These are phyloP conservation scores for Heliopora coerulea DNA, from an alignment of 92 coral and sea anemone genomes.

Conservation along the genomic window DNA sequence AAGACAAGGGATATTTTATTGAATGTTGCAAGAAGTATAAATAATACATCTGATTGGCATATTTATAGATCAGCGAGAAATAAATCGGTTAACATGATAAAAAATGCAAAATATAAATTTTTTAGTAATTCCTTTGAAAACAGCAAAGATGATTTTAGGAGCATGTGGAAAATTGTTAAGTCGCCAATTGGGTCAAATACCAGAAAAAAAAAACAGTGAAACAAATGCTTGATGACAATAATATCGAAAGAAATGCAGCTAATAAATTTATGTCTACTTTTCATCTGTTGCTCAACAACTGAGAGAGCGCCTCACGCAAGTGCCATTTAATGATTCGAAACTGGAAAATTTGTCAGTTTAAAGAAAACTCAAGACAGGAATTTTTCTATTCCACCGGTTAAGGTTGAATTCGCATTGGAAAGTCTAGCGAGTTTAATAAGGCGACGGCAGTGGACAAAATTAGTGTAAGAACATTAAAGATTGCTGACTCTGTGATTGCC, in stretches of 20 bases:
- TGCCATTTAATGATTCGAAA: conserved; percentile 41
- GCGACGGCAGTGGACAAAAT: conserved; percentile 61
- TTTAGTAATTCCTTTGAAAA: conserved; percentile 21
- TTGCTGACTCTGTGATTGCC: conserved; percentile 54
- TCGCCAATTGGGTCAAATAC: conserved; percentile 30
- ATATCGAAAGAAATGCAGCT: not conserved
- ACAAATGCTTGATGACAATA: too few relatives aligned
- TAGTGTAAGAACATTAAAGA: conserved; percentile 53
- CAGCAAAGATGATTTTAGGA: conserved; percentile 13
- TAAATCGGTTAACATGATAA: conserved; percentile 21
- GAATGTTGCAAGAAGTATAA: conserved; percentile 17
- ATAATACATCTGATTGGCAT: conserved; percentile 19
- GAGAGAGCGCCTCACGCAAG: conserved; percentile 45
- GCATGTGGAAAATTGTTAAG: conserved; percentile 46
- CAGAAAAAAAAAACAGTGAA: not conserved
- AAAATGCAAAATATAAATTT: conserved; percentile 22
- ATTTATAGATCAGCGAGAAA: conserved; percentile 18
- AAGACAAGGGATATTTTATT: conserved; percentile 26
- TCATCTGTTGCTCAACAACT: conserved; percentile 52
- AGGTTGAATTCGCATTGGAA: conserved; percentile 34
- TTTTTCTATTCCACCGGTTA: conserved; percentile 48
- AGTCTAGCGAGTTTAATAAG: conserved; percentile 43
- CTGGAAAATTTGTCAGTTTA: conserved; percentile 48
- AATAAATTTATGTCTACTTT: conserved; percentile 59
- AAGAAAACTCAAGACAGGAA: conserved; percentile 40